These are phyloP conservation scores for Apis florea DNA, from an alignment of 1,140 invertebrate species.

Conservation along the genomic window DNA sequence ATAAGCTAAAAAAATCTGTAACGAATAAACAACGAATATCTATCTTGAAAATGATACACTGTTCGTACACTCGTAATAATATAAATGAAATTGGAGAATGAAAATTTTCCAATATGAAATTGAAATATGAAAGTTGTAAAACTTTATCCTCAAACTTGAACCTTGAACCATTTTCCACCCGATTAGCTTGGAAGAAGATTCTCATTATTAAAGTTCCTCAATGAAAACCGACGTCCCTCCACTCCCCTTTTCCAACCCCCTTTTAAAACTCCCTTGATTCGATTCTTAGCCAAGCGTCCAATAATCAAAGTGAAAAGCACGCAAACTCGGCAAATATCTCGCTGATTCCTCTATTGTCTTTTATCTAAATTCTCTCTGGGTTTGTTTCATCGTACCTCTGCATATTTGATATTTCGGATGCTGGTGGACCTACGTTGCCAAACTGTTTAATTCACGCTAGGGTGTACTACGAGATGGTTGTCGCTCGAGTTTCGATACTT, in stretches of 20 bases:
- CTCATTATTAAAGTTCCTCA: background rate
- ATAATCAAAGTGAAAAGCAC: background rate
- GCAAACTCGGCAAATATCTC: background rate
- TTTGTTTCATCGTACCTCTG: slow-evolving; percentile 16
- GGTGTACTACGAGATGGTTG: slow-evolving; percentile 45
- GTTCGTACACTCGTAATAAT: no score
- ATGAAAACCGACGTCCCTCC: background rate
- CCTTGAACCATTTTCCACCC: background rate
- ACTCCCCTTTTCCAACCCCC: no score
- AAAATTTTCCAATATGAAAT: no score
- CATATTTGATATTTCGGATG: slow-evolving; percentile 33
- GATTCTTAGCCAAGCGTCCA: background rate
- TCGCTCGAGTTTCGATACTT: slow-evolving; percentile 51
- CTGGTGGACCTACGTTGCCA: slow-evolving; percentile 6
- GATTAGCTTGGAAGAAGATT: background rate
- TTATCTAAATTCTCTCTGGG: slow-evolving; percentile 23
- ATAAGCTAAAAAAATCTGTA: no score
- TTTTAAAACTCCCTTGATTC: background rate
- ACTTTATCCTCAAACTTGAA: background rate
- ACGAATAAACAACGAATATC: no score
- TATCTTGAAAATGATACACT: no score
- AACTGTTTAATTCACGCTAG: slow-evolving; percentile 33
- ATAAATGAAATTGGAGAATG: no score
- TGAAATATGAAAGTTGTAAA: background rate
- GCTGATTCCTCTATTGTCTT: no score